phyloP scores from a whole-genome alignment of 2,888 invertebrate species.

The Liposcelis brunnea region DNA sequence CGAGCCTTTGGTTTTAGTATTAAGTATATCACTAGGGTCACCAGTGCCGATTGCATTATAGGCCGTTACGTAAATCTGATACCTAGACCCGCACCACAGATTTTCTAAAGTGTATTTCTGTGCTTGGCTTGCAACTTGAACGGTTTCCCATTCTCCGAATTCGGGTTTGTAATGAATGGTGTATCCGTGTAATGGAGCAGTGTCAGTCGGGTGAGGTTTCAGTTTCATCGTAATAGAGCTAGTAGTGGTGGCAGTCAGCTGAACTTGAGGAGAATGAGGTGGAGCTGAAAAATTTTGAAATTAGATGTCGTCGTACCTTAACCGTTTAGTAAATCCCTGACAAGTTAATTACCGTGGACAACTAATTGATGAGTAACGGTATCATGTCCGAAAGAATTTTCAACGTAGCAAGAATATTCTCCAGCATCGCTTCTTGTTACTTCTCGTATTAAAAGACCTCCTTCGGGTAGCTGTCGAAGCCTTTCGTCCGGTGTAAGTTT shows the following conservation, averaged over 20 bases:
- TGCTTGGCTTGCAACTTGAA: constrained; percentile 50
- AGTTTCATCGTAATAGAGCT: constrained; percentile 55
- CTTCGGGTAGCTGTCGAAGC: constrained; percentile 70
- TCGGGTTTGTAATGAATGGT: constrained; percentile 86
- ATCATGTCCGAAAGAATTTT: constrained; percentile 83
- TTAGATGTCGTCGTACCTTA: background rate
- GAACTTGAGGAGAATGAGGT: constrained; percentile 59
- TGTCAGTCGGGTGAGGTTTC: constrained; percentile 56
- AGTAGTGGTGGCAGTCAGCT: constrained; percentile 54
- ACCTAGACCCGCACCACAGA: constrained; percentile 80
- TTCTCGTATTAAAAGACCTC: constrained; percentile 76
- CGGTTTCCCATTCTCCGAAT: constrained; percentile 85
- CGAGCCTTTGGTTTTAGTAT: constrained; percentile 79
- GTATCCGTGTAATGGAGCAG: constrained; percentile 81
- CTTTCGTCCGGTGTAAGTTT: constrained; percentile 65
- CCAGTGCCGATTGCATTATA: constrained; percentile 88
- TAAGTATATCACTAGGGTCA: constrained; percentile 73
- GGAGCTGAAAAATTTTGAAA: constrained; percentile 34
- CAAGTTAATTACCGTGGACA: constrained; percentile 59
- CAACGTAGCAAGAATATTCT: constrained; percentile 84
- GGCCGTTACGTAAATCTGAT: constrained; percentile 84
- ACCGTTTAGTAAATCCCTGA: too few species aligned
- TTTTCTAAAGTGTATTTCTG: constrained; percentile 74
- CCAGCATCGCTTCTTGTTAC: constrained; percentile 82
- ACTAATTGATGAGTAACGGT: constrained; percentile 78